These are phyloP conservation scores for Pristionchus japonicus DNA, from an alignment of 2,888 invertebrate species.

Conservation along the genomic window DNA sequence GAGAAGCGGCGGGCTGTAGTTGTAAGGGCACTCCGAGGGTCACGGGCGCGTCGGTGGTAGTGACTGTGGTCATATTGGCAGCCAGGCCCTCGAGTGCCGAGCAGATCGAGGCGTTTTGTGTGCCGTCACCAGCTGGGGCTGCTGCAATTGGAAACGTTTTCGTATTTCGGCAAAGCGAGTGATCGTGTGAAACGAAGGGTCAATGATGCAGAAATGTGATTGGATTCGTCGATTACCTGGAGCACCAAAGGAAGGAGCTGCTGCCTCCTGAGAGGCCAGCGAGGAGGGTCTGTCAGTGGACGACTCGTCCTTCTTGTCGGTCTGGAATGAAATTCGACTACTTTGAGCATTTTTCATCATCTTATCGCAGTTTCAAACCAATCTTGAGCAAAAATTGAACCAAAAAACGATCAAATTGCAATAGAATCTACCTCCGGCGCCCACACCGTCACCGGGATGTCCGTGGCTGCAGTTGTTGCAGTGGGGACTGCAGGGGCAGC, in stretches of 20 bases:
- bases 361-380: too few relatives aligned
- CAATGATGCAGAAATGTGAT: too few relatives aligned
- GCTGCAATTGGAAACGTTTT: neutral
- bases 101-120: neutral
- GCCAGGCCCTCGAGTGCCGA: neutral
- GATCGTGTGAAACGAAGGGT: too few relatives aligned
- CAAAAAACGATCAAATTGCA: too few relatives aligned
- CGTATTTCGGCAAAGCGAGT: too few relatives aligned
- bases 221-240: too few relatives aligned
- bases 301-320: neutral
- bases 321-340: neutral
- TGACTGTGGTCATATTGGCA: neutral
- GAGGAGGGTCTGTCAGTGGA: neutral
- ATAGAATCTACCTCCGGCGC: neutral
- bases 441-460: neutral
- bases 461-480: too few relatives aligned
- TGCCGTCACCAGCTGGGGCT: neutral
- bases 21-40: neutral
- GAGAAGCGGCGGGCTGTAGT: neutral
- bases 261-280: neutral
- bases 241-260: neutral
- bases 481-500: neutral
- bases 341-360: too few relatives aligned
- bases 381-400: neutral
- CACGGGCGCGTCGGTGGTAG: neutral